Evolutionary conservation across 1,140 invertebrate species (phyloP).

Genomic region (Homarus americanus): DNA sequence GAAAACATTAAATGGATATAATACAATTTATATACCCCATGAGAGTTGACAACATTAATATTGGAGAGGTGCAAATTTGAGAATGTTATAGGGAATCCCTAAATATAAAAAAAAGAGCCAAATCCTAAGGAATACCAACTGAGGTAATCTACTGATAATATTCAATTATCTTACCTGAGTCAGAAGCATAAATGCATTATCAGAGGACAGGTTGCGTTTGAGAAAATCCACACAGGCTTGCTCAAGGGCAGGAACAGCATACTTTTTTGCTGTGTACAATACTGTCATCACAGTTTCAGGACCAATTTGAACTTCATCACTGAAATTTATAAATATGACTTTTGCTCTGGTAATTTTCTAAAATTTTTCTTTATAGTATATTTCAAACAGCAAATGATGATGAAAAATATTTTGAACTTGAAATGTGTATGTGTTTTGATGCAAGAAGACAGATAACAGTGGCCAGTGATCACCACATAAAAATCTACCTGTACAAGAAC

Average conservation of each 20-base stretch:
- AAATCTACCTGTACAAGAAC: slow-evolving; percentile 80
- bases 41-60: no score
- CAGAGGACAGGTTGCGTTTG: slow-evolving; percentile 87
- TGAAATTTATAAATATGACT: slow-evolving; percentile 75
- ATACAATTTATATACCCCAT: no score
- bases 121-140: background rate
- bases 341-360: no score
- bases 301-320: slow-evolving; percentile 91
- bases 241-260: slow-evolving; percentile 89
- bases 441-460: background rate
- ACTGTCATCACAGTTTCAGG: slow-evolving; percentile 93
- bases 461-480: no score
- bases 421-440: no score
- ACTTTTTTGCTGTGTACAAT: slow-evolving; percentile 92
- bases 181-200: slow-evolving; percentile 92
- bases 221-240: slow-evolving; percentile 92
- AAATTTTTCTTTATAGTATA: no score
- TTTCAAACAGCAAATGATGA: no score
- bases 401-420: no score
- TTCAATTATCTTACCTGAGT: slow-evolving; percentile 80
- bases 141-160: no score
- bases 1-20: background rate
- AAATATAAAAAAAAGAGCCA: background rate
- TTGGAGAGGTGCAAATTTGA: no score
- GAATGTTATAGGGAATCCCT: no score